phyloP scores from a whole-genome alignment of 2,888 invertebrate genomes.

The Diplolepis rosae region DNA sequence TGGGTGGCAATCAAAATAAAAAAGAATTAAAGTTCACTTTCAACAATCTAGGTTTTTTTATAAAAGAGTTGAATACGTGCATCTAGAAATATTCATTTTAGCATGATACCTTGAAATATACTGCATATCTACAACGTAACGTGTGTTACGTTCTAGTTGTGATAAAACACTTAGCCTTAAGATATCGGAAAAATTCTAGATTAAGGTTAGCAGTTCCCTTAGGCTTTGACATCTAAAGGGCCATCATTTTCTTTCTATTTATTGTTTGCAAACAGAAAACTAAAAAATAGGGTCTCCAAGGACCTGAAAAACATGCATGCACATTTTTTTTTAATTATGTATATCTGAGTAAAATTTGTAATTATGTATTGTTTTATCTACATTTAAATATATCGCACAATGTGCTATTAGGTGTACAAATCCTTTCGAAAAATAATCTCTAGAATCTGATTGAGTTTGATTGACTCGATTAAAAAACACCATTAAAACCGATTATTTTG shows the following conservation, averaged over 20 bases:
- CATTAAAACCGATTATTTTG: too few relatives aligned
- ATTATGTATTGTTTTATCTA: too few relatives aligned
- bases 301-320: neutral
- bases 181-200: constrained; percentile 11
- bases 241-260: neutral
- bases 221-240: constrained; percentile 6
- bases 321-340: too few relatives aligned
- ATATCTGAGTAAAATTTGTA: too few relatives aligned
- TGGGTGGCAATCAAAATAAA: too few relatives aligned
- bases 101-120: neutral
- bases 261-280: neutral
- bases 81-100: neutral
- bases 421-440: too few relatives aligned
- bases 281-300: neutral
- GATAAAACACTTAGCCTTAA: constrained; percentile 21
- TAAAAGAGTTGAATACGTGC: neutral
- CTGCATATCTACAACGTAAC: neutral
- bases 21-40: too few relatives aligned
- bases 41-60: neutral
- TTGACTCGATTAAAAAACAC: too few relatives aligned
- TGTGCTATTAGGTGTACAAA: too few relatives aligned
- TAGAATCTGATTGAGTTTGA: too few relatives aligned
- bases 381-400: too few relatives aligned
- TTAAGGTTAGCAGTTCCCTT: neutral
- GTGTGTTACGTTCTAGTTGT: neutral